These are phyloP conservation scores for Plebejus anna DNA, from an alignment of 2,888 invertebrate genomes.

Conservation along the genomic window DNA sequence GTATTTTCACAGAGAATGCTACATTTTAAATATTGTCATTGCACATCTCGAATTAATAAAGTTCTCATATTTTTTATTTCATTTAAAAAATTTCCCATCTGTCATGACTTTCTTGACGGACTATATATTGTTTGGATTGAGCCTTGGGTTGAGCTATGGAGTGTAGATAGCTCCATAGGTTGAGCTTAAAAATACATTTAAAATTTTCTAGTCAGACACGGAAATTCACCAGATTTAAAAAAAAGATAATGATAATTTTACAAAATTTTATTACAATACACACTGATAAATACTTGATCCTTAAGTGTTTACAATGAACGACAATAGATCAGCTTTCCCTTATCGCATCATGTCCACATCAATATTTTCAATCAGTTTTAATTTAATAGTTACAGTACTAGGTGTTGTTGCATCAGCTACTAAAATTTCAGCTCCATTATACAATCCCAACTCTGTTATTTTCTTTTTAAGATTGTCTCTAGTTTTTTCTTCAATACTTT, in stretches of 20 bases:
- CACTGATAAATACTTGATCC: neutral
- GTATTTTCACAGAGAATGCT: no score
- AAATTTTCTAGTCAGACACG: neutral
- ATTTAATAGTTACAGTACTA: constrained; percentile 86
- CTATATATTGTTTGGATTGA: no score
- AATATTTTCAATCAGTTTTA: constrained; percentile 81
- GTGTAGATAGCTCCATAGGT: no score
- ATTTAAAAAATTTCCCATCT: no score
- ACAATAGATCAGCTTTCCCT: constrained; percentile 15
- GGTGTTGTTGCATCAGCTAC: constrained; percentile 96
- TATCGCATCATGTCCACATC: constrained; percentile 74
- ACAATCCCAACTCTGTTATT: constrained; percentile 90
- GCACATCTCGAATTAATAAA: no score
- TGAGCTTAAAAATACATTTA: no score
- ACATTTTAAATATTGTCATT: no score
- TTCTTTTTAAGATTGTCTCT: constrained; percentile 93
- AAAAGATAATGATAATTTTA: neutral
- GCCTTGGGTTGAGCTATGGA: no score
- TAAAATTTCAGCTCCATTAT: constrained; percentile 90
- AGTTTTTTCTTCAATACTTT: constrained; percentile 94
- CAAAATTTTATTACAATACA: neutral
- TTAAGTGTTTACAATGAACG: neutral
- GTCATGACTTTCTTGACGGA: no score
- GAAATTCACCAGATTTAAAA: neutral
- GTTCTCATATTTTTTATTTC: no score